Evolutionary conservation across 2,113 vertebrate species (phyloP).

Genomic region (Raja brachyura): DNA sequence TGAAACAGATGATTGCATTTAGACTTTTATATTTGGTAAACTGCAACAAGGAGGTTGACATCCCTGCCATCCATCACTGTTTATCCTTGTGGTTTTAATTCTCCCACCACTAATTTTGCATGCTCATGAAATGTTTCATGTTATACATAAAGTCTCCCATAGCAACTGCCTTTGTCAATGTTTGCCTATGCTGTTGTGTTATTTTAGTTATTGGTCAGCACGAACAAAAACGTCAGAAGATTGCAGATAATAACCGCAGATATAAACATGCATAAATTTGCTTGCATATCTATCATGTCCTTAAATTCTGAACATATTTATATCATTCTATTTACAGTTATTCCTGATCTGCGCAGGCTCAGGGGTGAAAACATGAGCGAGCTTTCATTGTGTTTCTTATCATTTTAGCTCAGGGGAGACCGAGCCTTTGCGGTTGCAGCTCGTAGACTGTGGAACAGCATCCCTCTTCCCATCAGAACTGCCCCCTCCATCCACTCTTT

Average conservation of each 20-base stretch:
- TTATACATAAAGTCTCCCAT: not conserved
- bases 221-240: not conserved
- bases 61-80: no score
- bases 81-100: slow-evolving; percentile 1
- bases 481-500: no score
- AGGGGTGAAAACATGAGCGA: not conserved
- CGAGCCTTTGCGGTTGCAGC: no score
- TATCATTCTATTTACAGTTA: not conserved
- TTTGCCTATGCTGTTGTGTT: not conserved
- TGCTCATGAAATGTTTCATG: not conserved
- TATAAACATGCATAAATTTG: not conserved
- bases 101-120: not conserved
- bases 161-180: not conserved
- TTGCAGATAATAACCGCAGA: not conserved
- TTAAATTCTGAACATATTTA: not conserved
- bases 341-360: no score
- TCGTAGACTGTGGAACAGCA: no score
- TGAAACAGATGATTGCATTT: no score
- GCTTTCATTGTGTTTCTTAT: not conserved
- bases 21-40: no score
- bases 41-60: no score
- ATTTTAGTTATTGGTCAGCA: not conserved
- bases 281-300: not conserved
- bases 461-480: no score
- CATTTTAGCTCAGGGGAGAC: no score